Conservation (phyloP, 2,797 vertebrate species). For the Anas bernieri region DNA sequence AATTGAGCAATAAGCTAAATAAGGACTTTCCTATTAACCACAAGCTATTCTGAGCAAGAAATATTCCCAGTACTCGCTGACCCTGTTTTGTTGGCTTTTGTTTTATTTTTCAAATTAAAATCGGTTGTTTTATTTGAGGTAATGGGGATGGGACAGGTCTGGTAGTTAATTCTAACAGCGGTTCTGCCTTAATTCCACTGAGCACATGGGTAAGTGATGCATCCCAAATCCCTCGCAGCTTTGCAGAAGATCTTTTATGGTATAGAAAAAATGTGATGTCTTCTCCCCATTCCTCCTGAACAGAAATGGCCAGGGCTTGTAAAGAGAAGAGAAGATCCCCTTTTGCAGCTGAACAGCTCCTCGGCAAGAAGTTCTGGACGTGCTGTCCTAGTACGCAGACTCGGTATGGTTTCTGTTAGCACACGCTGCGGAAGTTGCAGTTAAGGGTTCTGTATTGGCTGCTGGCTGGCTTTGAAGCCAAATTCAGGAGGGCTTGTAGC, state of each 20-base stretch:
- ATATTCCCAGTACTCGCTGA: not conserved
- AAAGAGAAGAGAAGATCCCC: not conserved
- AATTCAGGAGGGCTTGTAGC: not conserved
- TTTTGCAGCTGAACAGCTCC: not conserved
- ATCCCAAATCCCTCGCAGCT: not conserved
- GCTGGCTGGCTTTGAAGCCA: not conserved
- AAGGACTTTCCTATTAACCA: not conserved
- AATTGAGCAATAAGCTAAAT: not conserved
- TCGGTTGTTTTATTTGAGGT: not conserved
- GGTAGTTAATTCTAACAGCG: not conserved
- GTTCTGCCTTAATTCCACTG: not conserved
- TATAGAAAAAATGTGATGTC: not conserved
- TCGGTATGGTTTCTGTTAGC: not conserved
- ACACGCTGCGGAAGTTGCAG: not conserved
- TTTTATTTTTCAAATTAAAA: not conserved
- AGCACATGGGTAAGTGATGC: fast-evolving
- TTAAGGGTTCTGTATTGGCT: not conserved
- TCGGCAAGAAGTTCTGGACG: not conserved
- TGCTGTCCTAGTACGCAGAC: not conserved
- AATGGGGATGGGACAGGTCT: not conserved
- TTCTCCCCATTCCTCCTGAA: fast-evolving
- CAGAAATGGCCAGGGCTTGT: not conserved
- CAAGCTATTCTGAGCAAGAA: not conserved
- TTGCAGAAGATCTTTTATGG: not conserved
- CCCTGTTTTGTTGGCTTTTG: not conserved